Conservation (phyloP, 2,888 invertebrate genomes). For the Melipona bicolor region DNA sequence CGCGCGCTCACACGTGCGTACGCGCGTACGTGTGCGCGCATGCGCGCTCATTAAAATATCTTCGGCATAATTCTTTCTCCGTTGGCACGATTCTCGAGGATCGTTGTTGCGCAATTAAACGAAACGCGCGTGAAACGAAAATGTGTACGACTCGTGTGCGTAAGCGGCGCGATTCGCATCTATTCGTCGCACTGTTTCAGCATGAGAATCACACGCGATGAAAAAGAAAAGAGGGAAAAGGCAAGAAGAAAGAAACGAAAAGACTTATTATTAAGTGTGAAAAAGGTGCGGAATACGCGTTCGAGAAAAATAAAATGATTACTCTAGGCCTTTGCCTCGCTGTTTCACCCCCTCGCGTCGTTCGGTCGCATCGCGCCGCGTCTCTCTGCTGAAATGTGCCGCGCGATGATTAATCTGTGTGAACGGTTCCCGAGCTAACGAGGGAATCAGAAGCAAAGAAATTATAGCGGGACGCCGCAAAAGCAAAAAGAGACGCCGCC, state of each 20-base stretch:
- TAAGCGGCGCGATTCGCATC: no score
- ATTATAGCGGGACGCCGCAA: no score
- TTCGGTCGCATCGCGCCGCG: neutral
- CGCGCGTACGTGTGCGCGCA: neutral
- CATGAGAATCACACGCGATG: constrained; percentile 39
- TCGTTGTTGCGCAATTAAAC: constrained; percentile 44
- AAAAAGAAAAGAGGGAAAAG: no score
- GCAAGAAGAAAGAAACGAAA: constrained; percentile 34
- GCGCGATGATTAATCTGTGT: constrained; percentile 29
- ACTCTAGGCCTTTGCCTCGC: neutral
- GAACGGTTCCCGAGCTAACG: constrained; percentile 30
- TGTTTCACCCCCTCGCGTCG: neutral
- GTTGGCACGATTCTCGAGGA: constrained; percentile 43
- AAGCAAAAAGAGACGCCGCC: neutral
- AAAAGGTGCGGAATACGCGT: constrained; percentile 45
- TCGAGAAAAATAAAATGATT: constrained; percentile 37
- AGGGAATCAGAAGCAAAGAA: constrained; percentile 11
- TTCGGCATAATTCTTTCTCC: constrained; percentile 33
- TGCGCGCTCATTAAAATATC: constrained; percentile 53
- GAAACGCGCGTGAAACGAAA: constrained; percentile 23
- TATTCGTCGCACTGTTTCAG: no score
- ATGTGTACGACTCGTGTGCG: constrained; percentile 3
- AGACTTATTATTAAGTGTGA: constrained; percentile 53
- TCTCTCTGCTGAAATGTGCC: neutral
- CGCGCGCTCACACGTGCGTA: neutral